Evolutionary conservation across 2,888 invertebrate genomes (phyloP).

Genomic region (Xanthorhoe spadicearia): DNA sequence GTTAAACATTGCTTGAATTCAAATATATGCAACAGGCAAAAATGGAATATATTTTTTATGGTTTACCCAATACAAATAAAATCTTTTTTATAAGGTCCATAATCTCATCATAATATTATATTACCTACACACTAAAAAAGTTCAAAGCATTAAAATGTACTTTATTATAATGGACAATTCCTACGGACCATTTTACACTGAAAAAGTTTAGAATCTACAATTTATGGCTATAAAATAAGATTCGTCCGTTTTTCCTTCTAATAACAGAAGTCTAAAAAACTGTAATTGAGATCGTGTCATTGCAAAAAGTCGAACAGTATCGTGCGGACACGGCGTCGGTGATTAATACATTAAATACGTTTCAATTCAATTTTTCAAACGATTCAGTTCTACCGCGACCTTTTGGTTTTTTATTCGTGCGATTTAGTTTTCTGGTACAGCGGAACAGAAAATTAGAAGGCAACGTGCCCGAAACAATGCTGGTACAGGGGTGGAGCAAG

Average conservation of each 20-base stretch:
- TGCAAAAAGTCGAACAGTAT: conserved; percentile 71
- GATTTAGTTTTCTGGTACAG: conserved; percentile 68
- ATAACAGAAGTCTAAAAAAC: conserved; percentile 47
- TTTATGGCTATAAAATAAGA: not conserved
- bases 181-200: too few species aligned
- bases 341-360: conserved; percentile 77
- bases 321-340: conserved; percentile 60
- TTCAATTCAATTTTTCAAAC: conserved; percentile 73
- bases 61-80: too few species aligned
- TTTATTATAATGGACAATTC: too few species aligned
- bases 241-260: not conserved
- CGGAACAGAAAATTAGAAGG: conserved; percentile 61
- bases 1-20: too few species aligned
- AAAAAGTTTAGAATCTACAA: too few species aligned
- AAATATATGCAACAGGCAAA: too few species aligned
- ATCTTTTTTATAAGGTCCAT: too few species aligned
- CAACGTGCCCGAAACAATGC: conserved; percentile 74
- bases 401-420: conserved; percentile 58
- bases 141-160: too few species aligned
- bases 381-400: conserved; percentile 57
- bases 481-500: conserved; percentile 13
- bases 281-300: conserved; percentile 70
- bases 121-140: too few species aligned
- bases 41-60: too few species aligned
- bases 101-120: too few species aligned